Evolutionary conservation across 2,888 invertebrate species (phyloP).

Genomic region (Enchytraeus crypticus): DNA sequence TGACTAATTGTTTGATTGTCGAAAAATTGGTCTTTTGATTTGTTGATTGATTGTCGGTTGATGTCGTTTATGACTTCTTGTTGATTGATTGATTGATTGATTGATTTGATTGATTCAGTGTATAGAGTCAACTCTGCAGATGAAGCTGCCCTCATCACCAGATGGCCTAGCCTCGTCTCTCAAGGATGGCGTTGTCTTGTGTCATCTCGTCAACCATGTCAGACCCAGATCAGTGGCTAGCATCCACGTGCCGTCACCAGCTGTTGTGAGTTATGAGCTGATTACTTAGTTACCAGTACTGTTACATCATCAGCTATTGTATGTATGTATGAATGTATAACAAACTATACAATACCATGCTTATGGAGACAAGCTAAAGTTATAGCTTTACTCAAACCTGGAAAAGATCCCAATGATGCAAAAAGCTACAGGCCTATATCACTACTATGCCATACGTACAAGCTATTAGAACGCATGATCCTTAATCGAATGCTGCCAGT

Average conservation of each 20-base stretch:
- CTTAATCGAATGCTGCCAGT: too few species aligned
- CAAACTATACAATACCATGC: too few species aligned
- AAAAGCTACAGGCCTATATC: too few species aligned
- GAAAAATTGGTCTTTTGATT: background rate
- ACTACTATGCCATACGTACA: too few species aligned
- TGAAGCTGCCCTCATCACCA: conserved; percentile 61
- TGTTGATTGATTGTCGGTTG: too few species aligned
- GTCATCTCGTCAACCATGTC: conserved; percentile 87
- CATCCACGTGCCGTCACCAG: conserved; percentile 72
- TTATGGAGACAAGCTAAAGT: too few species aligned
- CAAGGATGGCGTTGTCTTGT: conserved; percentile 83
- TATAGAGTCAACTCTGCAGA: conserved; percentile 79
- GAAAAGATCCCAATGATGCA: too few species aligned
- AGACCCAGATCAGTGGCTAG: conserved; percentile 81
- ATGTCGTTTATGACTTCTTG: background rate
- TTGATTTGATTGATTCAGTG: conserved; percentile 52
- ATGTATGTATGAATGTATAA: conserved; percentile 20
- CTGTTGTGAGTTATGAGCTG: conserved; percentile 36
- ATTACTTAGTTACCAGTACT: background rate
- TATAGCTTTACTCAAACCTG: too few species aligned
- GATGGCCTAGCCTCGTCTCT: conserved; percentile 72
- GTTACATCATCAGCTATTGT: conserved; percentile 37
- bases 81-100: background rate
- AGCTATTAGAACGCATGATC: too few species aligned
- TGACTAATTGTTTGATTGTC: background rate